These are phyloP conservation scores for Lithophane ornitopus DNA, from an alignment of 2,888 invertebrate genomes.

Conservation along the genomic window DNA sequence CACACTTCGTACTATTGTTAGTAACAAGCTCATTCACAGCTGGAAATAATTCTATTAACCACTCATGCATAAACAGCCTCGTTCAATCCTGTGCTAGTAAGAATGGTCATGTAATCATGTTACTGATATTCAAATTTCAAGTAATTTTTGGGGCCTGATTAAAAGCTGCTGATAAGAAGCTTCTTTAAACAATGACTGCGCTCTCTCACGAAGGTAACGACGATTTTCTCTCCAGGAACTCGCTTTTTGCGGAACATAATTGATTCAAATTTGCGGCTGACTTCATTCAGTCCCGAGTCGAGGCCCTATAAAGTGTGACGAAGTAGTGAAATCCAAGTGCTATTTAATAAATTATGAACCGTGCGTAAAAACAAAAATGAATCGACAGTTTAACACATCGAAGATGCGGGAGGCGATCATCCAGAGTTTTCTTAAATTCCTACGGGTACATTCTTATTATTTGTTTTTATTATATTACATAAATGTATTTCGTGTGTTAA, in stretches of 20 bases:
- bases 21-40: conserved; percentile 6
- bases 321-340: conserved; percentile 77
- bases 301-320: conserved; percentile 77
- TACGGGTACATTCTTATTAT: conserved; percentile 75
- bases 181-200: neutral
- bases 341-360: conserved; percentile 63
- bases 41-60: neutral
- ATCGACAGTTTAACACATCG: conserved; percentile 66
- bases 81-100: neutral
- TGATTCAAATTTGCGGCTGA: conserved; percentile 66
- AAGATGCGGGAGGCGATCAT: conserved; percentile 78
- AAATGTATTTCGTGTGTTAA: neutral
- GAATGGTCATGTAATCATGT: neutral
- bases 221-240: neutral
- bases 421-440: conserved; percentile 75
- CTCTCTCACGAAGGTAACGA: neutral
- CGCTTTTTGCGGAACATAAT: conserved; percentile 39
- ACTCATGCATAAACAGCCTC: neutral
- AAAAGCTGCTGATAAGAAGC: too few species aligned
- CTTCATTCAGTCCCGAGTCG: conserved; percentile 55
- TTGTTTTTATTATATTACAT: conserved; percentile 11
- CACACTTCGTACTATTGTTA: conserved; percentile 23
- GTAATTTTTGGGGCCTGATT: neutral
- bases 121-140: neutral
- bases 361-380: conserved; percentile 69